Evolutionary conservation across 1,140 invertebrate genomes (phyloP).

Genomic region (Uloborus diversus): DNA sequence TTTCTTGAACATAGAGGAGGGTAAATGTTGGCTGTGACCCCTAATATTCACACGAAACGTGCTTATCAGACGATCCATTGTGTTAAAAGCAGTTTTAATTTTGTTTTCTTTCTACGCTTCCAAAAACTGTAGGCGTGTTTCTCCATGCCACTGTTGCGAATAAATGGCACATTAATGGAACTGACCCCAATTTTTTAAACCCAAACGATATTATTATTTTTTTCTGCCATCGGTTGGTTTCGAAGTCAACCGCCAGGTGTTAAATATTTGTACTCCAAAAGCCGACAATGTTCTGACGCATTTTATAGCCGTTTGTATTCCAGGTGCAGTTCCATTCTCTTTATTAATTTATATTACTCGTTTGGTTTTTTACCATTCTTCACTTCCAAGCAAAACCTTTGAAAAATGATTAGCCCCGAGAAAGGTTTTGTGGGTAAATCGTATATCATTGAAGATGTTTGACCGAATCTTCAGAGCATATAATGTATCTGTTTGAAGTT

Average conservation of each 20-base stretch:
- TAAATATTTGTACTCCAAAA: constrained; percentile 28
- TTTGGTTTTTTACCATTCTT: not conserved
- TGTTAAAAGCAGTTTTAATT: constrained; percentile 32
- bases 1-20: not conserved
- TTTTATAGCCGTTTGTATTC: not conserved
- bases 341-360: not conserved
- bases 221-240: not conserved
- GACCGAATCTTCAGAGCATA: not conserved
- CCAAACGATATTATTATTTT: constrained; percentile 21
- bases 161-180: constrained; percentile 36
- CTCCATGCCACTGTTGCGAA: constrained; percentile 22
- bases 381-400: not conserved
- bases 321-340: not conserved
- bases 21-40: not conserved
- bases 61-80: constrained; percentile 8
- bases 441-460: constrained; percentile 14
- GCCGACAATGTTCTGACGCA: not conserved
- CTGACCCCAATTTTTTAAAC: constrained; percentile 33
- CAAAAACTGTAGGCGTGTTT: constrained; percentile 23
- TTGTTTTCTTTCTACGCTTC: not conserved
- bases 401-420: not conserved
- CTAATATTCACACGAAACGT: constrained; percentile 28
- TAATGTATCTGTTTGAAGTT: not conserved
- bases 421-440: constrained; percentile 5
- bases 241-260: constrained; percentile 3